Evolutionary conservation across 2,113 vertebrate genomes (phyloP), one percentile per base, ranked within the genome.

Genomic region (Cichladusa arquata): DNA sequence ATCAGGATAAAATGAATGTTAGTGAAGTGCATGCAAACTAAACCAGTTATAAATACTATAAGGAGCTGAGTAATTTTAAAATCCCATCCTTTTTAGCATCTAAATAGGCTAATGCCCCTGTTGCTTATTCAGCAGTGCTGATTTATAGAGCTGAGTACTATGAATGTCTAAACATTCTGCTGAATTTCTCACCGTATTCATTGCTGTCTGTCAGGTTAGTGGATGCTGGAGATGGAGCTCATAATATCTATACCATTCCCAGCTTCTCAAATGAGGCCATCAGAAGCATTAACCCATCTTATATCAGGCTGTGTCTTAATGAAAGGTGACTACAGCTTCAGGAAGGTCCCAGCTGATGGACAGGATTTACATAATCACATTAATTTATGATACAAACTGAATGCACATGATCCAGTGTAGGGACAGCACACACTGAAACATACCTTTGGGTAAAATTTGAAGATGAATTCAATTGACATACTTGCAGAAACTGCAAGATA

Each of bases 91-190:
- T 94, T 92, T 95, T 90, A 92, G 90, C 86, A 94, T 95, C 94
- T 92, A 94, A 95, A 93, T 90, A 96, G 92, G 48, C 67, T 95
- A 96, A 96, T 95, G 76, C 80, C 82, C 72, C 93, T 81, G 72
- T 81, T 95, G 95, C 95, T 97, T 95, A 95, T 95, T 96, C 94
- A 96, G 95, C 93, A 96, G 22, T 66, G 51, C 48, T 92, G 96
- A 94, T 93, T 94, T 97, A 78, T 25, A 66, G 93, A 66, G 81
- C 79, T 93, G 81, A 71, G 57, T 74, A 56, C 65, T 64, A 33
- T 48, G 82, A 81, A 93, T 64, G 72, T 56, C 90, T 86, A 83
- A 92, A 86, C 53, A 69, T 85, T 79, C 84, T 85, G 78, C 81
- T 87, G 93, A 84, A 88, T 74, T 92, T 78, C 90, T 93, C 88